phyloP scores from a whole-genome alignment of 2,888 invertebrate species.

The Capitulum mitella region DNA sequence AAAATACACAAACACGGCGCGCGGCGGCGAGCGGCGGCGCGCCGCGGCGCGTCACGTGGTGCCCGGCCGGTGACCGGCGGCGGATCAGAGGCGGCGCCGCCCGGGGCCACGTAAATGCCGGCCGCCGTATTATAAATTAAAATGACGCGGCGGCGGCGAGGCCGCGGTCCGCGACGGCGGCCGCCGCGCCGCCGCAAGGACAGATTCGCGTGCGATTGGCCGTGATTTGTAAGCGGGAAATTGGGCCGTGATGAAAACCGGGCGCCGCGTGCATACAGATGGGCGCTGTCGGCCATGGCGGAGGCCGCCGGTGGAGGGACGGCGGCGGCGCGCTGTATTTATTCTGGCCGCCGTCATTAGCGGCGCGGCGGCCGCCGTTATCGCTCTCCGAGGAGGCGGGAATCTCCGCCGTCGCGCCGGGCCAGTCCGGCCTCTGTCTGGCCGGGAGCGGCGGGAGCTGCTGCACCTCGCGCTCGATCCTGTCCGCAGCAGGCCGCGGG shows the following conservation, averaged over 20 bases:
- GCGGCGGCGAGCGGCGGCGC: not conserved
- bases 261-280: not conserved
- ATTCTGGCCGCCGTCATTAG: not conserved
- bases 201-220: constrained; percentile 5
- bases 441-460: no score
- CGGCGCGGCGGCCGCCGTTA: not conserved
- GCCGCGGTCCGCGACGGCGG: not conserved
- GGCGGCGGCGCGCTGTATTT: not conserved
- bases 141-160: not conserved
- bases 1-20: not conserved
- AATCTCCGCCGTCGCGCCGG: not conserved
- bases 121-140: not conserved
- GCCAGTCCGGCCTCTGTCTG: no score
- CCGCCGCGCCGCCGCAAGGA: not conserved
- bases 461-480: no score
- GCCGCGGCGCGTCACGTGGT: not conserved
- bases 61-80: not conserved
- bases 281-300: not conserved
- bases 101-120: not conserved
- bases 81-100: not conserved
- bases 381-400: not conserved
- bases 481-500: no score
- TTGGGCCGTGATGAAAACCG: not conserved
- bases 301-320: not conserved
- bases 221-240: not conserved